Percentiles rank a stretch among this genome's conserved stretches.
phyloP scores from a whole-genome alignment of 2,888 invertebrate species.

The Trilocha varians region DNA sequence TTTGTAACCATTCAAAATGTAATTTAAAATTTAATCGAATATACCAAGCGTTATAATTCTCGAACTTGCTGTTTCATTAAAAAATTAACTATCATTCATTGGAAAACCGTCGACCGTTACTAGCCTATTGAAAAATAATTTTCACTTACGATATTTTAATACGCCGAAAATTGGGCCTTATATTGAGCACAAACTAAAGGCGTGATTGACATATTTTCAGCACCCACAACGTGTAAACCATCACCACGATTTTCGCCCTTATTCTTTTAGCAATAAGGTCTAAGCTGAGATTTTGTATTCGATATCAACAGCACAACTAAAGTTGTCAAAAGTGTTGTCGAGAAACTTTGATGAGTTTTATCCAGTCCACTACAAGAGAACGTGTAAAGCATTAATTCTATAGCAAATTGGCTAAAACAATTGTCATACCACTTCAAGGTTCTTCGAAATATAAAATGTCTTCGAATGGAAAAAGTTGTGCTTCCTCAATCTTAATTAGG shows the following conservation, averaged over 20 bases:
- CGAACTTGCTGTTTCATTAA: no score
- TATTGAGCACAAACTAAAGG: not conserved
- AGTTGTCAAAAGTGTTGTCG: not conserved
- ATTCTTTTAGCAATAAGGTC: not conserved
- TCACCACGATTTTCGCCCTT: not conserved
- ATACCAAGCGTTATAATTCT: no score
- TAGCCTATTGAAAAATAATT: not conserved
- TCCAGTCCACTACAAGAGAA: constrained; percentile 5
- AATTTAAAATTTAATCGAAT: no score
- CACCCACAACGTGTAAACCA: not conserved
- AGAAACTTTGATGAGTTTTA: constrained; percentile 6
- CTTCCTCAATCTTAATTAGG: not conserved
- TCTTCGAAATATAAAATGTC: not conserved
- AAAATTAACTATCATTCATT: no score
- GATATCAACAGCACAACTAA: no score
- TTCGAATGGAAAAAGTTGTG: not conserved
- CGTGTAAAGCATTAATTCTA: not conserved
- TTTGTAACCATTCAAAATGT: no score
- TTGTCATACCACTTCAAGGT: not conserved
- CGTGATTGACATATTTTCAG: not conserved
- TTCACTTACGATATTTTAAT: not conserved
- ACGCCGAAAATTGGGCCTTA: not conserved
- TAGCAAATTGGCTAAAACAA: not conserved
- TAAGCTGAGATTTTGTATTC: no score
- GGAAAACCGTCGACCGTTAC: not conserved